Conservation (phyloP, 2,797 vertebrate species). For the Lemur catta region DNA sequence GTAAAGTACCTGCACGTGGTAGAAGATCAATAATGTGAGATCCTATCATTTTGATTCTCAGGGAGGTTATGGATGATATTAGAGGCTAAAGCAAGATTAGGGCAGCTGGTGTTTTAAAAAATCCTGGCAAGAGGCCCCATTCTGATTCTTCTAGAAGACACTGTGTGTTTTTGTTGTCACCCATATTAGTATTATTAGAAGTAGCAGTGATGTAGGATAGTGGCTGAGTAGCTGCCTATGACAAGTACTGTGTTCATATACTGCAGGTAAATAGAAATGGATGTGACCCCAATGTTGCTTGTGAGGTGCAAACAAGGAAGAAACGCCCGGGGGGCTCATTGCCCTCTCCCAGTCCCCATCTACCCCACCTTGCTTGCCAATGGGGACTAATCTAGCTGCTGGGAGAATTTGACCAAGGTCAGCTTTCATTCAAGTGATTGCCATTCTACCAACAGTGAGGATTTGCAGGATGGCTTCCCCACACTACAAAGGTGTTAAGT, state of each 20-base stretch:
- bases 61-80: not conserved
- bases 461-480: not conserved
- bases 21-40: conserved; percentile 13
- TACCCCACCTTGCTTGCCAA: not conserved
- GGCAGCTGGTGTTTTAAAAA: not conserved
- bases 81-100: not conserved
- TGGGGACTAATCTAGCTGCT: not conserved
- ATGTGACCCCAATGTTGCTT: not conserved
- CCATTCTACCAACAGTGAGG: not conserved
- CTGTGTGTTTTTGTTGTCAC: not conserved
- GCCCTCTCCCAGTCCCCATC: not conserved
- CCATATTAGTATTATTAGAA: not conserved
- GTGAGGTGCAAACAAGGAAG: not conserved
- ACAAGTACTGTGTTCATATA: not conserved
- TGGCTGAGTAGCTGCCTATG: not conserved
- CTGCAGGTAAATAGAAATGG: not conserved
- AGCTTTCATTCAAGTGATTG: not conserved
- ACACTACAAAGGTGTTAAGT: not conserved
- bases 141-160: not conserved
- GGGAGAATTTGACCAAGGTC: not conserved
- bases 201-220: not conserved
- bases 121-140: not conserved
- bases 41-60: not conserved
- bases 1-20: not conserved
- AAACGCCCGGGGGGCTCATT: not conserved